Percentiles rank a stretch among this genome's conserved stretches.
Conservation (phyloP, 1,140 invertebrate genomes). For the Bilobella aurantiaca region DNA sequence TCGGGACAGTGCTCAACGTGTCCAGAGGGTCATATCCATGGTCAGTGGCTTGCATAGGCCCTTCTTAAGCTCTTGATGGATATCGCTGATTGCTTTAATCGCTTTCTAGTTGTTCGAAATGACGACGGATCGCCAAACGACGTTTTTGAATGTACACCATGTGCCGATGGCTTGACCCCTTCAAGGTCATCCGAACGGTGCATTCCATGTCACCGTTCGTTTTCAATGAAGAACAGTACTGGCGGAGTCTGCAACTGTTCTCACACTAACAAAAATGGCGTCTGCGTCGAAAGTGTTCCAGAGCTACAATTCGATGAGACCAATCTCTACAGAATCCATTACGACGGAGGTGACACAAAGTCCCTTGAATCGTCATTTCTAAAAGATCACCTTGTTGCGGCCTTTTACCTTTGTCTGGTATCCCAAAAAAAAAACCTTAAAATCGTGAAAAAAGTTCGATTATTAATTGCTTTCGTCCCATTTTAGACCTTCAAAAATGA, state of each 20-base stretch:
- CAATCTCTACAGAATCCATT: conserved; percentile 40
- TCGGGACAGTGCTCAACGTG: conserved; percentile 37
- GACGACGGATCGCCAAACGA: conserved; percentile 40
- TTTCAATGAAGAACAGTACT: background rate
- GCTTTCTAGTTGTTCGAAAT: conserved; percentile 43
- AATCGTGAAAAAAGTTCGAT: background rate
- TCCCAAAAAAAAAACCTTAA: conserved; percentile 6
- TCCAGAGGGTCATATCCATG: conserved; percentile 38
- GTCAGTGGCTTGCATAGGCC: conserved; percentile 34
- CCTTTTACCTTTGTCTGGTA: conserved; percentile 47
- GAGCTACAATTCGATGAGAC: conserved; percentile 37
- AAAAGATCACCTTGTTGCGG: conserved; percentile 41
- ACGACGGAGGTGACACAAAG: conserved; percentile 36
- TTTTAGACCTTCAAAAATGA: conserved; percentile 44
- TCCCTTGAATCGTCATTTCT: conserved; percentile 45
- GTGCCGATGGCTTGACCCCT: conserved; percentile 41
- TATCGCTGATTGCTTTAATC: background rate
- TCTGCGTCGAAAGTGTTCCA: conserved; percentile 40
- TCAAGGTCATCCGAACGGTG: conserved; percentile 40
- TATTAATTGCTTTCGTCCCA: background rate
- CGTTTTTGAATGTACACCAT: conserved; percentile 41
- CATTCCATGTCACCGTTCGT: conserved; percentile 40
- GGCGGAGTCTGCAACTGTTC: conserved; percentile 36
- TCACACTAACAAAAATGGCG: conserved; percentile 37
- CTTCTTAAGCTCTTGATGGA: conserved; percentile 13